A percentile compares a stretch with the other conserved stretches of the same genome.
These are phyloP conservation scores for Ctenopoma multispine DNA, from an alignment of 2,797 vertebrate species.

Conservation along the genomic window DNA sequence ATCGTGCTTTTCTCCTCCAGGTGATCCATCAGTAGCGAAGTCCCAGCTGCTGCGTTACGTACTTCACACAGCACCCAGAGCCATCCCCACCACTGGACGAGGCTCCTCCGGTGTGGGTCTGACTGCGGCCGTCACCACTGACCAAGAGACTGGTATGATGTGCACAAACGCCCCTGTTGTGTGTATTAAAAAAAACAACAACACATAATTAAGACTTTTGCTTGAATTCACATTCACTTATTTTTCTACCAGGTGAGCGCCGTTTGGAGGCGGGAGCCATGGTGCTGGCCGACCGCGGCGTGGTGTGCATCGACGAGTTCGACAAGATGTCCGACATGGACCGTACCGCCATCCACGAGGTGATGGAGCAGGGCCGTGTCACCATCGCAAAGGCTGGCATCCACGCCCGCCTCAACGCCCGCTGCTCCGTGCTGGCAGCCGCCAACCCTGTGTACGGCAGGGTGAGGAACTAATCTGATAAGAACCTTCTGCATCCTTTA, in stretches of 20 bases:
- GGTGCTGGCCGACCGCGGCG: slow-evolving; percentile 96
- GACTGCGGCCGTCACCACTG: slow-evolving; percentile 95
- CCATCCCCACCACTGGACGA: slow-evolving; percentile 94
- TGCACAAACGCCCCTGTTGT: neutral
- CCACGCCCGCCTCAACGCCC: slow-evolving; percentile 97
- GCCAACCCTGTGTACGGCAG: slow-evolving; percentile 97
- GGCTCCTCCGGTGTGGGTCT: slow-evolving; percentile 96
- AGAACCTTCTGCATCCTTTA: neutral
- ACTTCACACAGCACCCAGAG: slow-evolving; percentile 92
- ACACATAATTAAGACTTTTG: neutral
- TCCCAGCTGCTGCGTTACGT: slow-evolving; percentile 97
- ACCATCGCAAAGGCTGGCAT: slow-evolving; percentile 98
- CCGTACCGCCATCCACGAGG: slow-evolving; percentile 98
- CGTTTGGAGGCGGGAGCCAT: slow-evolving; percentile 98
- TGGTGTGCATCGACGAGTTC: slow-evolving; percentile 98
- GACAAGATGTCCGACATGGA: slow-evolving; percentile 99
- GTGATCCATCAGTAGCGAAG: slow-evolving; percentile 97
- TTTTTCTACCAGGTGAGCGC: slow-evolving; percentile 86
- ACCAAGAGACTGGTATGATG: slow-evolving; percentile 93
- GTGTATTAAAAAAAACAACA: no score
- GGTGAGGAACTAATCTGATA: slow-evolving; percentile 75
- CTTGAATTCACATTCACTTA: no score
- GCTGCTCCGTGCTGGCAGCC: slow-evolving; percentile 95
- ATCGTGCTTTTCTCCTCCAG: slow-evolving; percentile 68
- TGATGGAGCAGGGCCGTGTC: slow-evolving; percentile 98